Conservation (phyloP, 2,888 invertebrate species). For the Onthophagus sagittarius region DNA sequence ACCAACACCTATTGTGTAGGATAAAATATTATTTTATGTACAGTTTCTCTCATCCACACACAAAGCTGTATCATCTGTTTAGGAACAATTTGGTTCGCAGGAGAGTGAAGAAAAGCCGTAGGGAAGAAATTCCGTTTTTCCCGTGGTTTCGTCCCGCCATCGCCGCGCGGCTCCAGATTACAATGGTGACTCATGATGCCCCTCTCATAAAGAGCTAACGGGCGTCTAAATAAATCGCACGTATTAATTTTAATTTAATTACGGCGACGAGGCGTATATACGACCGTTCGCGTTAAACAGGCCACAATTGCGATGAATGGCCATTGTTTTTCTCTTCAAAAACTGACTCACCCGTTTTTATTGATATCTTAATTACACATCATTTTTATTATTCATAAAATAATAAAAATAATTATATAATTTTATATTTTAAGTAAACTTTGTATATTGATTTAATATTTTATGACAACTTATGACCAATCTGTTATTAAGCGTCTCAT, state of each 20-base stretch:
- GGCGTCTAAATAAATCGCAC: constrained; percentile 26
- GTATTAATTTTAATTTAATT: constrained; percentile 18
- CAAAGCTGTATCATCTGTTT: not conserved
- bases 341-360: not conserved
- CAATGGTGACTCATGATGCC: constrained; percentile 19
- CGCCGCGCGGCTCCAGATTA: not conserved
- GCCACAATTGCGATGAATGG: constrained; percentile 12
- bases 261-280: not conserved
- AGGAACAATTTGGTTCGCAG: not conserved
- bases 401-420: too few species aligned
- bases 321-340: constrained; percentile 15
- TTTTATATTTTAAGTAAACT: too few species aligned
- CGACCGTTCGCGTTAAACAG: not conserved
- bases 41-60: not conserved
- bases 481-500: not conserved
- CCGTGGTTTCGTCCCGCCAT: not conserved
- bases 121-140: not conserved
- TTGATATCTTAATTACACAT: not conserved
- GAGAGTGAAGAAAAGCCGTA: not conserved
- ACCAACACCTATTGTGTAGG: not conserved
- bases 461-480: not conserved
- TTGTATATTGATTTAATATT: too few species aligned
- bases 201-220: constrained; percentile 22
- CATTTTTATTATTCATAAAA: not conserved
- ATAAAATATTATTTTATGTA: not conserved